Conservation (phyloP, 1,140 invertebrate species). For the Penaeus japonicus region DNA sequence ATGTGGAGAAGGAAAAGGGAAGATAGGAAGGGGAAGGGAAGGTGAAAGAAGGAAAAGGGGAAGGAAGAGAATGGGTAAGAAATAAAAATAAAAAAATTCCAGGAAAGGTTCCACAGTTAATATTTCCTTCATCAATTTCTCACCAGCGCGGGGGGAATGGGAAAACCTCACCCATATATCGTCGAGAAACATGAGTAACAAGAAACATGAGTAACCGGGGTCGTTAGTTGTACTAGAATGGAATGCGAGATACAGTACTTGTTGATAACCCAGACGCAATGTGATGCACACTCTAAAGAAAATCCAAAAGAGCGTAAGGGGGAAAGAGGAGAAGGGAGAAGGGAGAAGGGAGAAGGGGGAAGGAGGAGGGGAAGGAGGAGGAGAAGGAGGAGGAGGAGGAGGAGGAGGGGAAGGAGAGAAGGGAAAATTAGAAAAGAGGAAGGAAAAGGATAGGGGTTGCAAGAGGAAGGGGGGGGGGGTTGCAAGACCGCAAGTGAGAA, state of each 20-base stretch:
- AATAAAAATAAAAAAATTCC: neutral
- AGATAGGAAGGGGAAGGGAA: neutral
- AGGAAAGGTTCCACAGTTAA: too few relatives aligned
- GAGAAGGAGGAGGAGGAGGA: neutral
- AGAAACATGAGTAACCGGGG: too few relatives aligned
- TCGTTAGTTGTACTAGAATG: neutral
- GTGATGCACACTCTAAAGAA: neutral
- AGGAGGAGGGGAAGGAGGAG: neutral
- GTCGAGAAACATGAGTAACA: too few relatives aligned
- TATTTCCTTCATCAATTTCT: too few relatives aligned
- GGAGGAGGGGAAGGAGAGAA: neutral
- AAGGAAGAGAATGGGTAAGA: neutral
- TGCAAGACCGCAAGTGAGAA: too few relatives aligned
- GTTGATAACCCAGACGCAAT: neutral
- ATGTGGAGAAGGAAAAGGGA: neutral
- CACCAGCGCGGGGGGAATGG: too few relatives aligned
- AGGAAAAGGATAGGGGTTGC: neutral
- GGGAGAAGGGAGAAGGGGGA: neutral
- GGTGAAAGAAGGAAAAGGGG: neutral
- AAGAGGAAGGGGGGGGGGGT: neutral
- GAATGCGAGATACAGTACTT: neutral
- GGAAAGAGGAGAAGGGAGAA: too few relatives aligned
- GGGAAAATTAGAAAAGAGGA: neutral
- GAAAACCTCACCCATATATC: too few relatives aligned
- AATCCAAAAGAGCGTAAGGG: neutral